Evolutionary conservation across 2,797 vertebrate species (phyloP).

Genomic region (Echiichthys vipera): DNA sequence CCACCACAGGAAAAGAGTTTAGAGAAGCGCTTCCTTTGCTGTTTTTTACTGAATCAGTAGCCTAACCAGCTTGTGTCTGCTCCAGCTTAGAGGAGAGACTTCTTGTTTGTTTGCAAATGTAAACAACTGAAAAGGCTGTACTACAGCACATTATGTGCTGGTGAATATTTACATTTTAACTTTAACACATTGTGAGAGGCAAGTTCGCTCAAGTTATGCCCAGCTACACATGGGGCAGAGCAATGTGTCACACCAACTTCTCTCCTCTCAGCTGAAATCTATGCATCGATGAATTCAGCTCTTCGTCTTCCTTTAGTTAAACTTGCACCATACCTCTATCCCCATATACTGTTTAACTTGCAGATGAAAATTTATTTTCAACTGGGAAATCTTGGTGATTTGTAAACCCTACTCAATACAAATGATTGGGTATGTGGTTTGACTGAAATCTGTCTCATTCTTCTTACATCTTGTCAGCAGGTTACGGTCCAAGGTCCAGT

Average conservation of each 20-base stretch:
- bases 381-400: slow-evolving; percentile 11
- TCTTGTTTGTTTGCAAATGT: slow-evolving; percentile 28
- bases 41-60: background rate
- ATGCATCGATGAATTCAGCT: background rate
- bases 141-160: slow-evolving; percentile 3
- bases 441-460: too few species aligned
- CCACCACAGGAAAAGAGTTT: background rate
- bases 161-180: slow-evolving; percentile 51
- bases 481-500: too few species aligned
- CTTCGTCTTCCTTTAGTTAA: background rate
- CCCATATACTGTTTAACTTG: slow-evolving; percentile 5
- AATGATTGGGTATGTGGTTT: too few species aligned
- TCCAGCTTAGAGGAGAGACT: slow-evolving; percentile 6
- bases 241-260: slow-evolving; percentile 45
- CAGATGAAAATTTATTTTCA: slow-evolving; percentile 4
- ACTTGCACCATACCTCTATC: background rate
- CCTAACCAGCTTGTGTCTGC: background rate
- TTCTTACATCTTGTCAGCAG: too few species aligned
- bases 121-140: background rate
- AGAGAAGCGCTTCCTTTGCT: background rate
- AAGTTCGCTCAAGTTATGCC: slow-evolving; percentile 19
- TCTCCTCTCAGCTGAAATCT: slow-evolving; percentile 22
- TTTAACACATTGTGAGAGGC: slow-evolving; percentile 23
- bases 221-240: slow-evolving; percentile 23
- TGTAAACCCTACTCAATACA: too few species aligned